Percentiles rank a stretch among this genome's conserved stretches.
Conservation (phyloP, 1,140 invertebrate species). For the Battus philenor region DNA sequence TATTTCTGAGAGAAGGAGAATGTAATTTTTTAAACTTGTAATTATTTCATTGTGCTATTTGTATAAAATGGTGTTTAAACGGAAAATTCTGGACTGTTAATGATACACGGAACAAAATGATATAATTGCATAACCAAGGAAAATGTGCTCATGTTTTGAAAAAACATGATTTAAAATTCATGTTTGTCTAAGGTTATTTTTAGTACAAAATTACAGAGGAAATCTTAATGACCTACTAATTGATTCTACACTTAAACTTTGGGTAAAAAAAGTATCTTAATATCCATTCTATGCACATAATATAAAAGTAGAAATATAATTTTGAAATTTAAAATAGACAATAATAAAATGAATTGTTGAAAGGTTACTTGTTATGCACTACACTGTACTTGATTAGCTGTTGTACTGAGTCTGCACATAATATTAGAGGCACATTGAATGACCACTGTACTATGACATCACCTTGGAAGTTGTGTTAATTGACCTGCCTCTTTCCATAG, state of each 20-base stretch:
- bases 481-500: conserved; percentile 16
- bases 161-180: no score
- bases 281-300: not conserved
- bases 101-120: no score
- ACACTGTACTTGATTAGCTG: not conserved
- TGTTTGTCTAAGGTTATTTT: no score
- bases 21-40: not conserved
- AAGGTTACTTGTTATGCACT: not conserved
- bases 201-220: no score
- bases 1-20: conserved; percentile 23
- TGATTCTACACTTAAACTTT: no score
- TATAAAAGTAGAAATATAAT: not conserved
- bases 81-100: no score
- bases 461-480: conserved; percentile 27
- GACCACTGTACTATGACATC: conserved; percentile 26
- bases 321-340: not conserved
- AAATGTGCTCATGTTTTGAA: no score
- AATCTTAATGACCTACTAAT: no score
- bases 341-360: not conserved
- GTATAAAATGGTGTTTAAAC: conserved; percentile 3
- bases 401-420: not conserved
- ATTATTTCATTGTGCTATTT: conserved; percentile 20
- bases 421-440: conserved; percentile 7
- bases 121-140: no score
- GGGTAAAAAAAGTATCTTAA: not conserved